Evolutionary conservation across 2,888 invertebrate genomes (phyloP).

Genomic region (Lydus trimaculatus): DNA sequence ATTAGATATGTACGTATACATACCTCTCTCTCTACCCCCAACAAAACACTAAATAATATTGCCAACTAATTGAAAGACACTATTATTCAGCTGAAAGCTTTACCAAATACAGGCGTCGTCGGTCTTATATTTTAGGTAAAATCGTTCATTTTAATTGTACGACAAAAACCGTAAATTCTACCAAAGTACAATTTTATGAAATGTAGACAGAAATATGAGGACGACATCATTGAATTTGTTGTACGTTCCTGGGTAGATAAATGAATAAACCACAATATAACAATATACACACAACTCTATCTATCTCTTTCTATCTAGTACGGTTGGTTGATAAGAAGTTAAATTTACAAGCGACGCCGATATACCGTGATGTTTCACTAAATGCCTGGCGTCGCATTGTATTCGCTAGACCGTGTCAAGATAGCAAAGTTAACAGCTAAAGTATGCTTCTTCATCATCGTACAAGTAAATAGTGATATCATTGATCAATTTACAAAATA

Average conservation of each 20-base stretch:
- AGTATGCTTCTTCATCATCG: constrained; percentile 17
- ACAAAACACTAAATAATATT: not conserved
- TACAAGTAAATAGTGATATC: not conserved
- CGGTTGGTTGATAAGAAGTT: not conserved
- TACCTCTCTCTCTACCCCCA: no score
- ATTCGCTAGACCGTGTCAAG: constrained; percentile 45
- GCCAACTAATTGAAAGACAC: not conserved
- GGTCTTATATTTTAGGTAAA: not conserved
- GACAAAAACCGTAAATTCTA: no score
- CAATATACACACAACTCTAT: not conserved
- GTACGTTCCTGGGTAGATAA: not conserved
- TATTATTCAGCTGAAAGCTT: not conserved
- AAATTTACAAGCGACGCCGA: not conserved
- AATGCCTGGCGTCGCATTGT: constrained; percentile 35
- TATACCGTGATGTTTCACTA: not conserved
- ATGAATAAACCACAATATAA: no score
- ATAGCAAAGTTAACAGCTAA: constrained; percentile 32
- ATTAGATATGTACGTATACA: not conserved
- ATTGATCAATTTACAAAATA: not conserved
- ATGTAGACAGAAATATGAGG: no score
- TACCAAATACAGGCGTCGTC: no score
- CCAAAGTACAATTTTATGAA: no score
- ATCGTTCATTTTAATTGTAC: not conserved
- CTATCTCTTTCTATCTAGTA: not conserved
- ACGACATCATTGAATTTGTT: no score